Base-by-base conservation (phyloP, 1,140 invertebrate species). In the Hylyphantes graminicola region DNA sequence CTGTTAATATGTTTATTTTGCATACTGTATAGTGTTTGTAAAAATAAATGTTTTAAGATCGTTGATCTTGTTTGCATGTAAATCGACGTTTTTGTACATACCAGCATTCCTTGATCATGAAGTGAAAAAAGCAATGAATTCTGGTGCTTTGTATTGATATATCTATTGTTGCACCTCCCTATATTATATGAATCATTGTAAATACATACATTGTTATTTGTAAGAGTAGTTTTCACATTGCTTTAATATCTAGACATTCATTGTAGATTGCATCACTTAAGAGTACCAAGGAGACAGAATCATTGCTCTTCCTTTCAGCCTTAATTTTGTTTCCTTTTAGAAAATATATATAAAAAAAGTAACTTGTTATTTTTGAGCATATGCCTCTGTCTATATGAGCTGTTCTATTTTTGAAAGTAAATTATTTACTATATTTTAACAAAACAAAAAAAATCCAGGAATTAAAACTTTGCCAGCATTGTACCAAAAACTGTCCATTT, bases 71-170 rank as follows among this genome's bases (percentile, higher is more conserved):
- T 74, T 11, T 21, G 50, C 48, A 51, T 75, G 68, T 53, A 70
- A 53, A 21, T 55, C 51, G 48, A 9, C 55, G 7, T 63, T 64
- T 83, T 64, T 83, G 80, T 83, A 83, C 53, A 83, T 83, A 83
- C 53, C 50, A 74, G 80, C 70, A 83, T 83, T 83, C 70, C 80
- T 65, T 11, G 75, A 72, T 81, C 79, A 81, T 21, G 35, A 55
- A 63, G 59, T 35, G 54, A 63, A 19, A 51, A 73, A 59, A 11
- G 51, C 53, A 19, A n/a, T 48, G 50, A 48, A 73, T 17, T 73
- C 57, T 53, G 70, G 55, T 83, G 70, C 77, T 80, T 78, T 80
- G 17, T 70, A 70, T 70, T 50, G 17, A 74, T 80, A 48, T 53
- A 61, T 54, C 8, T 53, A 78, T 19, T 35, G 19, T 73, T 65